Evolutionary conservation across 2,797 vertebrate species (phyloP).

Genomic region (Hemibagrus guttatus): DNA sequence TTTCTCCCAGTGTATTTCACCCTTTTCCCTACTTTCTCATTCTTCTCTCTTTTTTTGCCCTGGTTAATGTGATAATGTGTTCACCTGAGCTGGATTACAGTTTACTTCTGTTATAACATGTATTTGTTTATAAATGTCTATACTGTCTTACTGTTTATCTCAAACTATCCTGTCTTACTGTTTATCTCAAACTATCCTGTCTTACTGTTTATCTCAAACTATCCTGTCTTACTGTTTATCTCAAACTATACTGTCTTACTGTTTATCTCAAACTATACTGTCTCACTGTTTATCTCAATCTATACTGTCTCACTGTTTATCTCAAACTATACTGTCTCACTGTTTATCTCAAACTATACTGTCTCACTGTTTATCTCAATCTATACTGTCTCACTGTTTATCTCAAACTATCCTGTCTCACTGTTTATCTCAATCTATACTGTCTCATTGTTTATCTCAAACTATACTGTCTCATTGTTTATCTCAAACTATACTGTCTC

Average conservation of each 20-base stretch:
- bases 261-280: neutral
- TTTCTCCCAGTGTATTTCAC: conserved; percentile 33
- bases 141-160: neutral
- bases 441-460: neutral
- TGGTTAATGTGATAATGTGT: conserved; percentile 33
- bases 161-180: no score
- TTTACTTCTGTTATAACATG: neutral
- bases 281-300: neutral
- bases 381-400: neutral
- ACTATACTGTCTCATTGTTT: neutral
- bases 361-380: neutral
- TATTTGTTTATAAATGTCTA: neutral
- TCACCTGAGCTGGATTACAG: neutral
- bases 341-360: neutral
- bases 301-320: neutral
- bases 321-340: neutral
- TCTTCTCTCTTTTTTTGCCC: conserved; percentile 16
- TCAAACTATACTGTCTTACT: neutral
- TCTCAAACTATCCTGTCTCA: neutral
- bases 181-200: neutral
- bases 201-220: neutral
- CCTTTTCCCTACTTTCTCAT: conserved; percentile 6
- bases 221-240: neutral
- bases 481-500: neutral
- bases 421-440: neutral